phyloP scores from a whole-genome alignment of 2,113 vertebrate species.

The zebrafish (Danio rerio) region GRCz12tu NC_133192.1:14496001-14496500 shows the following conservation, averaged over 20 bases:
- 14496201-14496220: too few relatives aligned
- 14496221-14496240: too few relatives aligned
- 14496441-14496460: slow-evolving; percentile 47
- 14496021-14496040: too few relatives aligned
- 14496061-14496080: too few relatives aligned
- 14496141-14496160: too few relatives aligned
- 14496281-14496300: neutral
- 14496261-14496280: slow-evolving; percentile 21
- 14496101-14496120: too few relatives aligned
- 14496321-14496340: neutral
- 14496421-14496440: slow-evolving; percentile 51
- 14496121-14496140: too few relatives aligned
- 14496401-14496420: slow-evolving; percentile 3
- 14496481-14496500: slow-evolving; percentile 53
- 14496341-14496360: slow-evolving; percentile 52
- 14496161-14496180: too few relatives aligned
- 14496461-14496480: slow-evolving; percentile 59
- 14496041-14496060: neutral
- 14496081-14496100: too few relatives aligned
- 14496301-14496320: slow-evolving; percentile 5
- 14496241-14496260: neutral
- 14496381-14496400: slow-evolving; percentile 18
- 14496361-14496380: slow-evolving; percentile 43
- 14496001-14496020: too few relatives aligned
- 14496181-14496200: too few relatives aligned